Evolutionary conservation across 2,888 invertebrate genomes (phyloP).

Genomic region (Tuta absoluta): DNA sequence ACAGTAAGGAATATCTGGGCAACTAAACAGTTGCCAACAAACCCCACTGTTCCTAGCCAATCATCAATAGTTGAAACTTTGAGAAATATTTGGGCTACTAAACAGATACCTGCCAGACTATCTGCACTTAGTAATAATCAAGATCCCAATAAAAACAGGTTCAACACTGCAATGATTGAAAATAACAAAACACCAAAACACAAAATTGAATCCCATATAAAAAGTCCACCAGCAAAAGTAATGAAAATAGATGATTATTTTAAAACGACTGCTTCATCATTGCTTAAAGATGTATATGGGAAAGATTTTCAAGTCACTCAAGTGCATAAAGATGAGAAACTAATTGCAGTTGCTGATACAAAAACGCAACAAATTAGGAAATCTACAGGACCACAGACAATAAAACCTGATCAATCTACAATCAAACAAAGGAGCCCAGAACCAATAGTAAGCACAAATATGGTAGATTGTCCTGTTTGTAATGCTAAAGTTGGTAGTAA

Average conservation of each 20-base stretch:
- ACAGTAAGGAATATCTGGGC: conserved; percentile 52
- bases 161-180: conserved; percentile 18
- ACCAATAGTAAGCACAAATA: background rate
- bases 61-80: conserved; percentile 40
- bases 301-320: conserved; percentile 57
- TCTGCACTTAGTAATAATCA: background rate
- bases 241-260: conserved; percentile 72
- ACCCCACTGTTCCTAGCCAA: background rate
- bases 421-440: background rate
- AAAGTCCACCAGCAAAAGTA: conserved; percentile 59
- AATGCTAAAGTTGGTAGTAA: conserved; percentile 50
- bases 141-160: conserved; percentile 12
- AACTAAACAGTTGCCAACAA: conserved; percentile 41
- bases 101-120: conserved; percentile 34
- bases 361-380: background rate
- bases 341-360: conserved; percentile 45
- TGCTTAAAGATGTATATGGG: conserved; percentile 71
- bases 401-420: conserved; percentile 28
- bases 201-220: conserved; percentile 40
- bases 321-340: conserved; percentile 45
- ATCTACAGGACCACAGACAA: background rate
- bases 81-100: conserved; percentile 51
- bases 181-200: conserved; percentile 40
- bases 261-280: conserved; percentile 50
- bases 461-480: conserved; percentile 77